Base-by-base conservation (phyloP, 1,140 invertebrate genomes). In the Drosophila varians region DNA sequence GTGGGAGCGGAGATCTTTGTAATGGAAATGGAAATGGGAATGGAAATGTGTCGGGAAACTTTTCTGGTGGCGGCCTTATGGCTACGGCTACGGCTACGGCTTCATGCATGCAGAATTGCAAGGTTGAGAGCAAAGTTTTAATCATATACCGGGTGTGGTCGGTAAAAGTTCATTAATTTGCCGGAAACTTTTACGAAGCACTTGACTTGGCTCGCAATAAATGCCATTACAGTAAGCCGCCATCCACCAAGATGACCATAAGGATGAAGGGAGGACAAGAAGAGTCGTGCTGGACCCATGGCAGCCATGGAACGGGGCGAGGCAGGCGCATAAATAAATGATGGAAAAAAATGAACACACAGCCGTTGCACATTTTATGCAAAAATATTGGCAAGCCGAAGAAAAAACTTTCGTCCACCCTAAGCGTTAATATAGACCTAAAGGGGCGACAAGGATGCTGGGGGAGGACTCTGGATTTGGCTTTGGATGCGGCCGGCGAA, bases 111-210 rank as follows among this genome's bases (percentile, higher is more conserved):
- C 45, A 57, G 57, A 71, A 53, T 38, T 77, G 68, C 60, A 66
- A 45, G 64, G 49, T 69, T 64, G 28, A 83, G 60, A 68, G 72
- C 40, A 80, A 86, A 84, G 79, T 84, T 84, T 80, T 80, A 84
- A 86, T 87, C 79, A 76, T 73, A 80, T 80, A 61, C 76, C 49
- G 61, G 21, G 40, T 31, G 7, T 21, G 40, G 43, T 21, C 23
- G 75, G 49, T 42, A 72, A 68, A 69, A 86, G 61, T 86, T 84
- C 76, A 80, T 84, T 84, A 80, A 80, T 84, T 86, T 83, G 65
- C 75, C 36, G 45, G 36, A 56, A 79, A 75, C 75, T 83, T 79
- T 76, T 53, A 26, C 31, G 52, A 36, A 47, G 36, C 72, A 77
- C 70, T 77, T 72, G 78, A 60, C 78, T 31, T 21, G 61, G 45